Evolutionary conservation across 23 tunicate species (phyloP).

Genomic region (Ascidia mentula): DNA sequence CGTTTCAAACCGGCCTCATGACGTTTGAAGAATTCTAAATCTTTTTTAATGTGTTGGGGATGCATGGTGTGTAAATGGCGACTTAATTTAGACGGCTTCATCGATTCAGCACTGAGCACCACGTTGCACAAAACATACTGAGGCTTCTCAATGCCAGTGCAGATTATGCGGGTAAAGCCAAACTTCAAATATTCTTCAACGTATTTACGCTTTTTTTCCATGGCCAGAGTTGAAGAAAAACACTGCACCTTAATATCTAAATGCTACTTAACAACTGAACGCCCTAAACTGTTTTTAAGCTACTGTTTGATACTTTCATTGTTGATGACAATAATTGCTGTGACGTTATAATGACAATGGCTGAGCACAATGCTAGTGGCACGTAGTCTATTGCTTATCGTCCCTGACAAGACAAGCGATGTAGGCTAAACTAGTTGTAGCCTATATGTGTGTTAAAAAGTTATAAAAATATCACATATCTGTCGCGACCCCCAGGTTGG

Average conservation of each 20-base stretch:
- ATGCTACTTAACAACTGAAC: background rate
- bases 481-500: too few species aligned
- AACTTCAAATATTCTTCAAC: conserved; percentile 16
- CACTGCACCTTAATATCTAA: background rate
- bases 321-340: too few species aligned
- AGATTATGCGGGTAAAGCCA: conserved; percentile 43
- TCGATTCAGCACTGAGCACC: conserved; percentile 54
- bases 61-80: conserved; percentile 32
- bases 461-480: too few species aligned
- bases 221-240: background rate
- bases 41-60: conserved; percentile 4
- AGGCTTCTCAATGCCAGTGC: conserved; percentile 53
- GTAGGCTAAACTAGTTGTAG: too few species aligned
- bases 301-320: background rate
- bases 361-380: too few species aligned
- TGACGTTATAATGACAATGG: too few species aligned
- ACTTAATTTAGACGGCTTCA: conserved; percentile 53
- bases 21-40: conserved; percentile 35
- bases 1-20: conserved; percentile 41
- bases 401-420: too few species aligned
- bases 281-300: background rate
- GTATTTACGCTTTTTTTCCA: conserved; percentile 24
- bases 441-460: too few species aligned
- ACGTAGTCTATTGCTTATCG: too few species aligned
- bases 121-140: conserved; percentile 59